Evolutionary conservation across 2,888 invertebrate genomes (phyloP).

Genomic region (Nymphalis polychloros): DNA sequence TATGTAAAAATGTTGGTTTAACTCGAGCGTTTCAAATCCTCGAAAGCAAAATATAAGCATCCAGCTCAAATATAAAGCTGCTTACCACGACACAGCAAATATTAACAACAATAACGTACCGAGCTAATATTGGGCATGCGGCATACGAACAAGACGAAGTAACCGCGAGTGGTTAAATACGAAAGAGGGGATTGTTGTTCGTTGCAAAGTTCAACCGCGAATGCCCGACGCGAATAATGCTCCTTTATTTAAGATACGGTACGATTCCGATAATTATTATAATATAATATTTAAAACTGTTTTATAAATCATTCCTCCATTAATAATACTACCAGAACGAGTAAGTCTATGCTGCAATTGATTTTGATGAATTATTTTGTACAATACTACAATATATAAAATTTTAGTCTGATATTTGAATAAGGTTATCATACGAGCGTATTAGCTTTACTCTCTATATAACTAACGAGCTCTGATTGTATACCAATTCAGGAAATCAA

Average conservation of each 20-base stretch:
- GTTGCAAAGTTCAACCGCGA: conserved; percentile 67
- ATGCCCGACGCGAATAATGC: conserved; percentile 56
- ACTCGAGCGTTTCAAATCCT: conserved; percentile 4
- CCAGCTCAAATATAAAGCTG: conserved; percentile 13
- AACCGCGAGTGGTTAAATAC: conserved; percentile 67
- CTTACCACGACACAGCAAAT: conserved; percentile 21
- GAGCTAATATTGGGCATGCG: conserved; percentile 30
- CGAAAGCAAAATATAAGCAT: conserved; percentile 7
- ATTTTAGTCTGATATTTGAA: no score
- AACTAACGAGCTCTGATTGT: no score
- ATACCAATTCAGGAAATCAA: no score
- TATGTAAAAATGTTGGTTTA: neutral
- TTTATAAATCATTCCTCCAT: neutral
- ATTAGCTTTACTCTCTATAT: no score
- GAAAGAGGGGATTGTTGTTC: conserved; percentile 74
- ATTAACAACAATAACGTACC: conserved; percentile 28
- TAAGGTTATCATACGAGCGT: no score
- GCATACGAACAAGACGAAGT: conserved; percentile 51
- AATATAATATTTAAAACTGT: neutral
- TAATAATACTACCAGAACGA: no score
- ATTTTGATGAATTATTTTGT: no score
- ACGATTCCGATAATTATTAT: conserved; percentile 18
- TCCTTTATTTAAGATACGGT: conserved; percentile 12
- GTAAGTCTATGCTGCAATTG: no score
- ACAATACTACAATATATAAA: no score